Conservation (phyloP, 2,797 vertebrate genomes). For the Chaetophractus vellerosus region DNA sequence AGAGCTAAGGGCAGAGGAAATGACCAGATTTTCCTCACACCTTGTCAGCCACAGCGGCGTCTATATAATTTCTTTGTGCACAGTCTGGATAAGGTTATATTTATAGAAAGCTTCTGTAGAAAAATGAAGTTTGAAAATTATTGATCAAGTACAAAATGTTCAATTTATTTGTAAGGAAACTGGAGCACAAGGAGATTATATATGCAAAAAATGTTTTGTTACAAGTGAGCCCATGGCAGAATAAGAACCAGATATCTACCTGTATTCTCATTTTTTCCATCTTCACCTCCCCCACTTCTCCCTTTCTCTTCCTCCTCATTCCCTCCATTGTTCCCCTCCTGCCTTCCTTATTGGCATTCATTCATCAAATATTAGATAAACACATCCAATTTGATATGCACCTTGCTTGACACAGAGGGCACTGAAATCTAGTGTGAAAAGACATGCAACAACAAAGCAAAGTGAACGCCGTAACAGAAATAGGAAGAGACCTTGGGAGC, state of each 20-base stretch:
- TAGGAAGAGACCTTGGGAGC: too few species aligned
- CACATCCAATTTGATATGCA: neutral
- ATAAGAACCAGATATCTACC: neutral
- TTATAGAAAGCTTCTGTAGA: neutral
- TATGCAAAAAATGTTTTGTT: neutral
- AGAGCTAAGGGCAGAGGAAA: neutral
- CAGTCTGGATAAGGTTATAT: conserved; percentile 14
- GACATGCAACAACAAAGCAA: neutral
- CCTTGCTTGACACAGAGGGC: neutral
- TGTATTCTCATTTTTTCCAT: neutral
- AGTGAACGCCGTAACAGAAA: neutral
- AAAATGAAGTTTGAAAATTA: neutral
- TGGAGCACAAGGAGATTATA: neutral
- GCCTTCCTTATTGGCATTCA: neutral
- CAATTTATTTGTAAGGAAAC: neutral
- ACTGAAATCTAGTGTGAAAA: neutral
- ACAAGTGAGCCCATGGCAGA: neutral
- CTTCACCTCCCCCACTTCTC: neutral
- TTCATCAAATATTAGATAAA: neutral
- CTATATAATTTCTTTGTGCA: conserved; percentile 9
- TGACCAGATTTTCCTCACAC: neutral
- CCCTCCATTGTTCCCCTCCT: fast-evolving
- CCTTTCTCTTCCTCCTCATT: neutral
- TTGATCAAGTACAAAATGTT: neutral
- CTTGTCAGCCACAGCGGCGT: neutral